Percentiles rank a stretch among this genome's conserved stretches.
Evolutionary conservation across 2,888 invertebrate species (phyloP).

Genomic region (Pandemis heparana): DNA sequence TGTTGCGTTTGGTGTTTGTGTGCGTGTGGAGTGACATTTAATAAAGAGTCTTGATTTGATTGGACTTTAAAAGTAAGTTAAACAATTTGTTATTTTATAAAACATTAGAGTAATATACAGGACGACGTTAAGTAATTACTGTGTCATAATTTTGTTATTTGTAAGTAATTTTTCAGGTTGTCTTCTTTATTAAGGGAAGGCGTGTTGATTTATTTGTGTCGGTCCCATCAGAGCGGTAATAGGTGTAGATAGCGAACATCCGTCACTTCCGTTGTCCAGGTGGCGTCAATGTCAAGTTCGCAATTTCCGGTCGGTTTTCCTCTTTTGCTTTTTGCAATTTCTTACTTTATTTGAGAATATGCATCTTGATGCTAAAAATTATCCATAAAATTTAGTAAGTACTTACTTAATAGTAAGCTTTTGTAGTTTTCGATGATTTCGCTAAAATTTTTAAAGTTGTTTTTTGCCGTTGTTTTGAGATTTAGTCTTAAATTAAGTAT

Average conservation of each 20-base stretch:
- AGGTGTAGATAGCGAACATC: conserved; percentile 13
- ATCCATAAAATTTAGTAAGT: background rate
- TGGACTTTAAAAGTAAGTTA: conserved; percentile 36
- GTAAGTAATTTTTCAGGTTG: conserved; percentile 17
- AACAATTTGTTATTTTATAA: background rate
- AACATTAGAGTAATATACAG: too few relatives aligned
- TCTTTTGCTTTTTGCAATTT: background rate
- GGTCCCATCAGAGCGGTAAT: conserved; percentile 12
- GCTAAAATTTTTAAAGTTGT: too few relatives aligned
- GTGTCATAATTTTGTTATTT: background rate
- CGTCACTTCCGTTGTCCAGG: conserved; percentile 37
- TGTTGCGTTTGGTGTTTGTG: conserved; percentile 28
- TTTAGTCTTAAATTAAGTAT: too few relatives aligned
- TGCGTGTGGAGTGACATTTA: conserved; percentile 35
- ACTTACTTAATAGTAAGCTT: too few relatives aligned
- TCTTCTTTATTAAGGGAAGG: conserved; percentile 16
- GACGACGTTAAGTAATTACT: background rate
- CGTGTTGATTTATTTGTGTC: conserved; percentile 25
- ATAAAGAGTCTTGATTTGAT: conserved; percentile 24
- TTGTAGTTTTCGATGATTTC: too few relatives aligned
- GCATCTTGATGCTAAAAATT: background rate
- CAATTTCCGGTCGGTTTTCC: conserved; percentile 33
- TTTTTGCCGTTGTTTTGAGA: too few relatives aligned
- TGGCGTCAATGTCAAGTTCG: conserved; percentile 39
- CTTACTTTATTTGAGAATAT: background rate